phyloP scores from a whole-genome alignment of 2,888 invertebrate species.

The Leucoptera coffeella region DNA sequence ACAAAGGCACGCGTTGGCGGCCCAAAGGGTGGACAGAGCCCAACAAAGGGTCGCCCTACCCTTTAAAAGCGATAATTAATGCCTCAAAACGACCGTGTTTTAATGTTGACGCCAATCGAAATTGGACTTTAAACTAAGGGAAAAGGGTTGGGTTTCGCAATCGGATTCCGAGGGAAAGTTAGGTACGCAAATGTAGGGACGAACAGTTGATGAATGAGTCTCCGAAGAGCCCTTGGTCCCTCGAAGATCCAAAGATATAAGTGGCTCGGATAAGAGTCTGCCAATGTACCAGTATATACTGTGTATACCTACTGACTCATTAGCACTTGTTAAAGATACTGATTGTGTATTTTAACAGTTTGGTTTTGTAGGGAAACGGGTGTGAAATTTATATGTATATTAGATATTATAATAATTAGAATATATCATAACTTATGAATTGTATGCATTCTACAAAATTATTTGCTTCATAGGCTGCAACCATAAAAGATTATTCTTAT shows the following conservation, averaged over 20 bases:
- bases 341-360: no score
- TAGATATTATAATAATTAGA: no score
- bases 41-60: slow-evolving; percentile 49
- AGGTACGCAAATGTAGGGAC: slow-evolving; percentile 43
- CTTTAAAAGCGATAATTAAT: slow-evolving; percentile 39
- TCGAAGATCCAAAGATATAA: slow-evolving; percentile 48
- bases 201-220: slow-evolving; percentile 51
- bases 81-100: slow-evolving; percentile 36
- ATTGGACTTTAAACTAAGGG: slow-evolving; percentile 2
- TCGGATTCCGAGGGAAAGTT: slow-evolving; percentile 32
- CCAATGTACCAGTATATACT: no score
- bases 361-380: no score
- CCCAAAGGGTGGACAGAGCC: slow-evolving; percentile 44
- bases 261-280: slow-evolving; percentile 49
- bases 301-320: no score
- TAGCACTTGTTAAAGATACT: no score
- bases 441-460: no score
- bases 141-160: slow-evolving; percentile 18
- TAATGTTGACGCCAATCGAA: slow-evolving; percentile 9
- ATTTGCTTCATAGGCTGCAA: no score
- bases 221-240: slow-evolving; percentile 51
- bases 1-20: slow-evolving; percentile 30
- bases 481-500: no score
- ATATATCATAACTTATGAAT: no score
- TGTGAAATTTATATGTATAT: no score